phyloP scores from a whole-genome alignment of 53 echinoderm and acorn worm species.

The Luidia sarsii region DNA sequence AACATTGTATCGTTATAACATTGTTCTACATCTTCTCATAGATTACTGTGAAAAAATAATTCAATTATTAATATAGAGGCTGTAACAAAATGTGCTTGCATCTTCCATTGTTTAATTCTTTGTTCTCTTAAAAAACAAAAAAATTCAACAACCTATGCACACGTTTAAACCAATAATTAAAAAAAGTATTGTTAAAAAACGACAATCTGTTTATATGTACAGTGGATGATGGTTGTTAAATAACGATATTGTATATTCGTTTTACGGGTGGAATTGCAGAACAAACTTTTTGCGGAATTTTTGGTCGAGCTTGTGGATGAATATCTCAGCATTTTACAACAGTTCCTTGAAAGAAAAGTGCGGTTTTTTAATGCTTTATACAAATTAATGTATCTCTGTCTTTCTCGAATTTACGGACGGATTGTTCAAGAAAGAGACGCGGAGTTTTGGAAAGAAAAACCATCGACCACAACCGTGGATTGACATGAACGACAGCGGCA shows the following conservation, averaged over 20 bases:
- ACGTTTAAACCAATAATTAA: slow-evolving; percentile 53
- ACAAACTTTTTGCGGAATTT: slow-evolving; percentile 32
- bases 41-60: slow-evolving; percentile 17
- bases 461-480: no score
- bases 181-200: slow-evolving; percentile 34
- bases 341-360: slow-evolving; percentile 20
- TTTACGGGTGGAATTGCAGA: slow-evolving; percentile 53
- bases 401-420: slow-evolving; percentile 33
- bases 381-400: slow-evolving; percentile 30
- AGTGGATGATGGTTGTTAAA: slow-evolving; percentile 27
- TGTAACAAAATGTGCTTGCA: slow-evolving; percentile 29
- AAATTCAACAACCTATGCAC: slow-evolving; percentile 59
- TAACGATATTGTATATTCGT: slow-evolving; percentile 23
- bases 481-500: no score
- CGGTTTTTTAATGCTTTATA: slow-evolving; percentile 38
- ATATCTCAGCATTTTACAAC: slow-evolving; percentile 33
- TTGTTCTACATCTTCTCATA: slow-evolving; percentile 17
- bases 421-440: background rate
- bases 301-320: slow-evolving; percentile 17
- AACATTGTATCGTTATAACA: background rate
- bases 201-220: slow-evolving; percentile 29
- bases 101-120: slow-evolving; percentile 53
- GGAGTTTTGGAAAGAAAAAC: no score
- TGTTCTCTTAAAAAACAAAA: slow-evolving; percentile 29
- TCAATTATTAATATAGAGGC: slow-evolving; percentile 44